Evolutionary conservation across 1,140 invertebrate species (phyloP).

Genomic region (Cotesia typhae): DNA sequence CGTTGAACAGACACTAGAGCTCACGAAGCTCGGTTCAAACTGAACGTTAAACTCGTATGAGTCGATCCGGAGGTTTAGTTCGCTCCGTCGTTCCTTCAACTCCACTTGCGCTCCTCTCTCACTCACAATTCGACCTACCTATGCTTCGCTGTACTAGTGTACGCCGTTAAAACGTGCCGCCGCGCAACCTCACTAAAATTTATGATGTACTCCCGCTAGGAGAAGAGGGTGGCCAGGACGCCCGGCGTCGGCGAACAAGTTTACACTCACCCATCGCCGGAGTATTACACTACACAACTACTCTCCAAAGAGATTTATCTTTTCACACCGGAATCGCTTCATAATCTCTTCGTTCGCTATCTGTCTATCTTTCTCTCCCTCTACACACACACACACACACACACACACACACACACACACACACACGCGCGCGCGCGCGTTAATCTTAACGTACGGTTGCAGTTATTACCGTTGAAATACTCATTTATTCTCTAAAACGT

Average conservation of each 20-base stretch:
- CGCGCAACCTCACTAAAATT: conserved; percentile 53
- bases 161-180: conserved; percentile 43
- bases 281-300: not conserved
- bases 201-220: conserved; percentile 42
- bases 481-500: too few species aligned
- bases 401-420: too few species aligned
- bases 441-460: too few species aligned
- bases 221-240: conserved; percentile 32
- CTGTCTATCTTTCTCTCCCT: too few species aligned
- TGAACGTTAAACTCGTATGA: conserved; percentile 39
- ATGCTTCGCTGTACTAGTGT: conserved; percentile 10
- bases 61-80: conserved; percentile 34
- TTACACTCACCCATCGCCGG: conserved; percentile 13
- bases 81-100: conserved; percentile 44
- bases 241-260: conserved; percentile 11
- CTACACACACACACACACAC: too few species aligned
- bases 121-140: conserved; percentile 38
- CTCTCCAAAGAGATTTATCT: not conserved
- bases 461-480: too few species aligned
- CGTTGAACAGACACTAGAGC: conserved; percentile 38
- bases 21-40: conserved; percentile 34
- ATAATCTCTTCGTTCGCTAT: too few species aligned
- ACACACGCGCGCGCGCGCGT: too few species aligned
- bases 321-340: too few species aligned
- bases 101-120: conserved; percentile 45